Evolutionary conservation across 2,888 invertebrate species (phyloP).

Genomic region (Mechanitis messenoides): DNA sequence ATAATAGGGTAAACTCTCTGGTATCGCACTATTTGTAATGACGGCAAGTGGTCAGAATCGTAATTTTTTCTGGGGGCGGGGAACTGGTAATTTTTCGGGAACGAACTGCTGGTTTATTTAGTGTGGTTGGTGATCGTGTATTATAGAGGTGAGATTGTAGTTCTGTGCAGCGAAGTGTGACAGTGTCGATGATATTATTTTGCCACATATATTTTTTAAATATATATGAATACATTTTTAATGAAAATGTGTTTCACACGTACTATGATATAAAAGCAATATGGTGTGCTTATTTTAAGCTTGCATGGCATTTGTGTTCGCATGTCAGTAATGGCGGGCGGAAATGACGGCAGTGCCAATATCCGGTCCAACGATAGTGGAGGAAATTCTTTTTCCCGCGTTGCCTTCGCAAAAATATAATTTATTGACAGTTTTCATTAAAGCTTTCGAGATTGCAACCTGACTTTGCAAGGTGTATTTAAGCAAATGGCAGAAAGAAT

Average conservation of each 20-base stretch:
- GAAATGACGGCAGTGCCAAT: slow-evolving; percentile 63
- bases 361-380: slow-evolving; percentile 45
- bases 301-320: slow-evolving; percentile 21
- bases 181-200: too few relatives aligned
- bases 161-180: too few relatives aligned
- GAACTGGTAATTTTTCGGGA: too few relatives aligned
- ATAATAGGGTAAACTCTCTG: too few relatives aligned
- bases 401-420: slow-evolving; percentile 27
- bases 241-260: slow-evolving; percentile 1
- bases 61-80: too few relatives aligned
- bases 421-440: slow-evolving; percentile 31
- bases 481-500: not conserved
- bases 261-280: slow-evolving; percentile 7
- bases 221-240: not conserved
- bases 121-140: too few relatives aligned
- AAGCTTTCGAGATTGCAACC: slow-evolving; percentile 17
- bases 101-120: too few relatives aligned
- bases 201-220: not conserved
- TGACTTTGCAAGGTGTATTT: slow-evolving; percentile 3
- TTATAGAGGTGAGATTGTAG: too few relatives aligned
- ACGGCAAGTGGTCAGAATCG: too few relatives aligned
- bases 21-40: too few relatives aligned
- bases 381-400: slow-evolving; percentile 28
- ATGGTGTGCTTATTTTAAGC: slow-evolving; percentile 19
- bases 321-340: slow-evolving; percentile 48